Conservation (phyloP, 2,797 vertebrate genomes). For the Scomberomorus guttatus region DNA sequence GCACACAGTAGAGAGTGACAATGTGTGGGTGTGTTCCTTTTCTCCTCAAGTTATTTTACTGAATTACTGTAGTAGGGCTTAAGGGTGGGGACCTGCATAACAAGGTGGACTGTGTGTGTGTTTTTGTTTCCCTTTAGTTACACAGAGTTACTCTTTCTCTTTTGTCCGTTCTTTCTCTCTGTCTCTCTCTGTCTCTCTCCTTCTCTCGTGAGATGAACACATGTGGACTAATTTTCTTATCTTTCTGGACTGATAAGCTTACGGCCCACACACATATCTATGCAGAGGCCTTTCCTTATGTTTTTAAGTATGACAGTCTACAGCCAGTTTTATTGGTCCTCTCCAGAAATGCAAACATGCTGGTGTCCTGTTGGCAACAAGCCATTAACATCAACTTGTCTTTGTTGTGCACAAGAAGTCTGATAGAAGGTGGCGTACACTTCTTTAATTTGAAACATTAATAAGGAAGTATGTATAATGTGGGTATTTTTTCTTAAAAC, state of each 20-base stretch:
- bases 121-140: constrained; percentile 31
- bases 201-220: constrained; percentile 19
- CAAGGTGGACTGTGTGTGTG: constrained; percentile 27
- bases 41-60: constrained; percentile 30
- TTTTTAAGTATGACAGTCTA: constrained; percentile 19
- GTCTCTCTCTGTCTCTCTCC: constrained; percentile 14
- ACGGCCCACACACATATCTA: constrained; percentile 33
- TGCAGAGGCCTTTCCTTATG: constrained; percentile 33
- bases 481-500: neutral
- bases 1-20: constrained; percentile 32
- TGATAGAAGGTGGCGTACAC: neutral
- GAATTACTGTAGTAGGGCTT: constrained; percentile 34
- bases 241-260: constrained; percentile 23
- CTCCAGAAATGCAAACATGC: constrained; percentile 78
- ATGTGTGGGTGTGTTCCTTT: constrained; percentile 35
- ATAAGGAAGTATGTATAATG: neutral
- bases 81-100: constrained; percentile 57
- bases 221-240: constrained; percentile 56
- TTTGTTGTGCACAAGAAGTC: constrained; percentile 17
- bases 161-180: constrained; percentile 7
- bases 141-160: constrained; percentile 54
- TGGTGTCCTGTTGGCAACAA: constrained; percentile 76
- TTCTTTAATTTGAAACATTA: neutral
- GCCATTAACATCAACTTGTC: constrained; percentile 20
- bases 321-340: constrained; percentile 66